A percentile compares a stretch with the other conserved stretches of the same genome.
Evolutionary conservation across 2,113 vertebrate species (phyloP).

Genomic region (Taxidea taxus): DNA sequence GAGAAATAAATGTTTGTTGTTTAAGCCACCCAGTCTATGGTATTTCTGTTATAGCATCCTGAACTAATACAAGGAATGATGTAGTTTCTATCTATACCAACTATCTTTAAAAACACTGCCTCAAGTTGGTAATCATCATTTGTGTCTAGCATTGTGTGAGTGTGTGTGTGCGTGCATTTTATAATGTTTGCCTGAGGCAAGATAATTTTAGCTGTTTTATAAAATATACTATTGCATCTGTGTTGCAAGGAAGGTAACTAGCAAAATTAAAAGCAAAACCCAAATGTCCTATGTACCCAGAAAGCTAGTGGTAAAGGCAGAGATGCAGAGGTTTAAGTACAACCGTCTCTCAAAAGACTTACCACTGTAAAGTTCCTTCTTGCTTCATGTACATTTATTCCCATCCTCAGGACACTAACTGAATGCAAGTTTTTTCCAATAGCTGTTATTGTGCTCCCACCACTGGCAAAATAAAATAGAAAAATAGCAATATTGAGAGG

Average conservation of each 20-base stretch:
- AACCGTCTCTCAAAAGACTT: conserved; percentile 78
- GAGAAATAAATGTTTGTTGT: background rate
- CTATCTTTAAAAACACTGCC: background rate
- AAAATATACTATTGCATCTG: background rate
- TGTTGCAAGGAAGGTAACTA: background rate
- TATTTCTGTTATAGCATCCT: background rate
- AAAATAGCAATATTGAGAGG: background rate
- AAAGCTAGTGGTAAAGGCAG: background rate
- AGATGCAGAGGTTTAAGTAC: background rate
- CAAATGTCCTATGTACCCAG: background rate
- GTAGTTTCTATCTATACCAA: background rate
- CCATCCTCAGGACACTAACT: conserved; percentile 92
- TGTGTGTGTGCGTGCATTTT: background rate
- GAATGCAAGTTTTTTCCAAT: conserved; percentile 93
- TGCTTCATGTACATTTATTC: conserved; percentile 89
- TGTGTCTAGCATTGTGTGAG: background rate
- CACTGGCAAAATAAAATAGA: conserved; percentile 82
- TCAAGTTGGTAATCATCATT: background rate
- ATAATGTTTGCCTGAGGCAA: background rate
- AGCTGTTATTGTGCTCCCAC: conserved; percentile 95
- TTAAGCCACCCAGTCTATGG: background rate
- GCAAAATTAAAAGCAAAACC: background rate
- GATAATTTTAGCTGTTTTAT: background rate
- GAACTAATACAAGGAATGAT: background rate
- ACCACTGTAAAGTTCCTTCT: conserved; percentile 93